Conservation (phyloP, 2,888 invertebrate species). For the Pteria penguin region DNA sequence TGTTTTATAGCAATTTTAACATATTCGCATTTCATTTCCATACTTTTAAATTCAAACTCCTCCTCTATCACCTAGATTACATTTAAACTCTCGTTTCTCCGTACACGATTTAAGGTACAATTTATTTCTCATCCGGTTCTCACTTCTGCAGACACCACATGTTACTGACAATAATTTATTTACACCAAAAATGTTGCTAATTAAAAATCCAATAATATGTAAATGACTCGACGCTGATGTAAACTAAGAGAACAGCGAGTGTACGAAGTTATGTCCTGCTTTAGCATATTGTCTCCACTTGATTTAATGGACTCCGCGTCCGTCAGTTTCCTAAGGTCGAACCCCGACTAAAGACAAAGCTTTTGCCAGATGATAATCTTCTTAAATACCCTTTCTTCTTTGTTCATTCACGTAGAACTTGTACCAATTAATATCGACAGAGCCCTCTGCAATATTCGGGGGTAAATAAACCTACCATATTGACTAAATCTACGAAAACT, state of each 20-base stretch:
- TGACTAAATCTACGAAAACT: conserved; percentile 20
- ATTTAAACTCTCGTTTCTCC: not conserved
- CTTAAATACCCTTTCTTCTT: not conserved
- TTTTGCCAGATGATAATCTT: not conserved
- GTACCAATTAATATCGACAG: not conserved
- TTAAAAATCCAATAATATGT: not conserved
- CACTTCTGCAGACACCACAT: not conserved
- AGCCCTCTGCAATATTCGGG: not conserved
- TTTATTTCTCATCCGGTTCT: not conserved
- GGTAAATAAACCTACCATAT: conserved; percentile 5
- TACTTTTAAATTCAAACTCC: not conserved
- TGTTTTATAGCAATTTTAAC: not conserved
- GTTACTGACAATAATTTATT: not conserved
- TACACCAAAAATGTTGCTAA: not conserved
- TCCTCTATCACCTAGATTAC: not conserved
- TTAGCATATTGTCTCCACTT: too few species aligned
- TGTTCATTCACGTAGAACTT: not conserved
- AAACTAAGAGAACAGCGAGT: too few species aligned
- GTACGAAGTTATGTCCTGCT: too few species aligned
- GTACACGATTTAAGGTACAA: too few species aligned
- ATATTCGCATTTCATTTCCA: not conserved
- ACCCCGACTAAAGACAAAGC: not conserved
- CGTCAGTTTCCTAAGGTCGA: not conserved
- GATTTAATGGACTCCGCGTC: too few species aligned
- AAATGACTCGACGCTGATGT: too few species aligned